Percentiles rank a stretch among this genome's conserved stretches.
phyloP scores from a whole-genome alignment of 2,888 invertebrate species.

The Pristionchus arcanus region DNA sequence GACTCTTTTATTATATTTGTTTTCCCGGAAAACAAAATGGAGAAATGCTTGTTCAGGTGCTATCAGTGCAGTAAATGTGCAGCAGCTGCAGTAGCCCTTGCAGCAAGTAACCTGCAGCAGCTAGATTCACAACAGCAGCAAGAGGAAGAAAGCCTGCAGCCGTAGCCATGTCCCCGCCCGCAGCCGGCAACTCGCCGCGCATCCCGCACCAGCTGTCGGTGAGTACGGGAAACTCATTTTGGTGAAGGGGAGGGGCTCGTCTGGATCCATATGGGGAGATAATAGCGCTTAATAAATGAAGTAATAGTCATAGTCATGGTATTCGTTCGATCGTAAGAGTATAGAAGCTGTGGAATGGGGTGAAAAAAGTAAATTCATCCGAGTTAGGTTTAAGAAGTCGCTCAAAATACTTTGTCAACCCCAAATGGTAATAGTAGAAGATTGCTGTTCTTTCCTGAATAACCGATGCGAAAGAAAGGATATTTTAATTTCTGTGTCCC shows the following conservation, averaged over 20 bases:
- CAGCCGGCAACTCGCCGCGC: conserved; percentile 27
- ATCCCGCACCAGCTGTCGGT: conserved; percentile 49
- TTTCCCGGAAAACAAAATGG: too few species aligned
- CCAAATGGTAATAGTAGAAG: not conserved
- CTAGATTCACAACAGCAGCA: not conserved
- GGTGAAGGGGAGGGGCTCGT: too few species aligned
- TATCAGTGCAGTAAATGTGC: not conserved
- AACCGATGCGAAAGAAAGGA: too few species aligned
- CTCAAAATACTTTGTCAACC: not conserved
- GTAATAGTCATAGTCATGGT: too few species aligned
- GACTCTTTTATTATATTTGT: too few species aligned
- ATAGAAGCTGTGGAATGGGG: too few species aligned
- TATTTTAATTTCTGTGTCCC: too few species aligned
- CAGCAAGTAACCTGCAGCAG: not conserved
- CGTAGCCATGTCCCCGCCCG: not conserved
- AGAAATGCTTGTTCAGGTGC: too few species aligned
- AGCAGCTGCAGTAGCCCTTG: not conserved
- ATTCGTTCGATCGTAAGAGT: too few species aligned
- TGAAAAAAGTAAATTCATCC: not conserved
- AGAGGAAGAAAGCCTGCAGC: not conserved
- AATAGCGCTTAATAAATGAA: too few species aligned
- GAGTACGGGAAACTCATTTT: not conserved
- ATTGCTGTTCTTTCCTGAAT: not conserved
- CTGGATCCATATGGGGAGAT: too few species aligned
- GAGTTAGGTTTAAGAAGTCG: not conserved